These are phyloP conservation scores for Spea hammondii DNA, from an alignment of 2,797 vertebrate species.

Conservation along the genomic window DNA sequence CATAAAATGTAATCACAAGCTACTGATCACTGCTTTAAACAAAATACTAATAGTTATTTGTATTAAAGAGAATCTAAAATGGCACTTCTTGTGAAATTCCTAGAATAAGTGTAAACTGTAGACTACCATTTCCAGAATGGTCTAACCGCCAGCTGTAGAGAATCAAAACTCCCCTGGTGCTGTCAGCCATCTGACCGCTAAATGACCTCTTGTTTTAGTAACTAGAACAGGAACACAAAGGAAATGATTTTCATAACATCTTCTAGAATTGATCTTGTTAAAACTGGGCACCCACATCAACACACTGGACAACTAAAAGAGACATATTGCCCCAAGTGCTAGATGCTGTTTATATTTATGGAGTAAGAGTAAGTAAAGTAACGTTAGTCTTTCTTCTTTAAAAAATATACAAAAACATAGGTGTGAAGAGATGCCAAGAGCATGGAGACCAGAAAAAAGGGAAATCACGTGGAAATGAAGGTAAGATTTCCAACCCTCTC, in stretches of 20 bases:
- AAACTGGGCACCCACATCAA: not conserved
- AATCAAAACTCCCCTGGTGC: too few species aligned
- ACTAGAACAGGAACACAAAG: not conserved
- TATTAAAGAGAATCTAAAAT: too few species aligned
- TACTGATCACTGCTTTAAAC: too few species aligned
- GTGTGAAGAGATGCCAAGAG: not conserved
- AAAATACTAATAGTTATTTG: too few species aligned
- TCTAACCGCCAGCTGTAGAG: too few species aligned
- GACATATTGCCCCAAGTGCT: not conserved
- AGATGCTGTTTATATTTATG: not conserved
- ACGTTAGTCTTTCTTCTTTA: not conserved
- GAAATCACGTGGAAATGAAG: conserved; percentile 13
- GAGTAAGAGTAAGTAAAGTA: not conserved
- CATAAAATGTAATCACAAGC: too few species aligned
- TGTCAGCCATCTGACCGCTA: too few species aligned
- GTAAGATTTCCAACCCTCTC: not conserved
- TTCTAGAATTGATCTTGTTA: not conserved
- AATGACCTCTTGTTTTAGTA: not conserved
- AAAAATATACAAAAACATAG: conserved; percentile 11
- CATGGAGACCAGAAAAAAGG: not conserved
- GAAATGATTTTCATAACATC: not conserved
- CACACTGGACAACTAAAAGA: not conserved
- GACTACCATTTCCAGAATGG: too few species aligned
- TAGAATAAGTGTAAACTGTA: too few species aligned
- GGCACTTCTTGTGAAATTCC: too few species aligned